Conservation (phyloP, 2,797 vertebrate genomes). For the Tenualosa thibaudeaui region DNA sequence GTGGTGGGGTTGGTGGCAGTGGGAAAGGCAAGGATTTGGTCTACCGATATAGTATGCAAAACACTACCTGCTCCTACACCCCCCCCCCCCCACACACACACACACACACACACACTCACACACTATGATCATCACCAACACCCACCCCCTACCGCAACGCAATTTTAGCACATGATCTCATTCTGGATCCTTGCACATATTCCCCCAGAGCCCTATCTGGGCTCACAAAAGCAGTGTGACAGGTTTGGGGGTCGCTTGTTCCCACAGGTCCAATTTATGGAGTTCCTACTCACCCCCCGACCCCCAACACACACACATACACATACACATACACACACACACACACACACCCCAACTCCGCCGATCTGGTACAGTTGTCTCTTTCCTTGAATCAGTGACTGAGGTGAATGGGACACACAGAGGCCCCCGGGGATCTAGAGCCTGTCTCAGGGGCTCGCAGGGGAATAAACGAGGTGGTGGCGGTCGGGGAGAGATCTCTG, state of each 20-base stretch:
- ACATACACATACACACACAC: neutral
- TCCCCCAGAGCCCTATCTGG: constrained; percentile 51
- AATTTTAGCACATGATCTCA: neutral
- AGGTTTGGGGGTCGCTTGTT: constrained; percentile 57
- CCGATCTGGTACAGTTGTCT: constrained; percentile 45
- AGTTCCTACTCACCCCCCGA: constrained; percentile 47
- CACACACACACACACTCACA: neutral
- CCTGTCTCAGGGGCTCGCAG: neutral
- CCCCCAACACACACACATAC: constrained; percentile 24
- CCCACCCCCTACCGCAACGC: neutral
- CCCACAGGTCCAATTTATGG: constrained; percentile 58
- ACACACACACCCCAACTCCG: constrained; percentile 39
- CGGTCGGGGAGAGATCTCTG: constrained; percentile 1
- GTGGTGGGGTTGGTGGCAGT: neutral
- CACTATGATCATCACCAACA: constrained; percentile 49
- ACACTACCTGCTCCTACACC: neutral
- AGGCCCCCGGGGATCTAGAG: neutral
- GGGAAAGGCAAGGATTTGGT: neutral
- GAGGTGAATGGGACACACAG: constrained; percentile 40
- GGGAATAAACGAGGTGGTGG: neutral
- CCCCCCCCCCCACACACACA: neutral
- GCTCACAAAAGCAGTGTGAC: constrained; percentile 51
- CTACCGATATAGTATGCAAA: neutral
- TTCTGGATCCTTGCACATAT: constrained; percentile 61
- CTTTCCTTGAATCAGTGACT: constrained; percentile 51